Conservation (phyloP, 2,888 invertebrate species). For the Parnassius glacialis region DNA sequence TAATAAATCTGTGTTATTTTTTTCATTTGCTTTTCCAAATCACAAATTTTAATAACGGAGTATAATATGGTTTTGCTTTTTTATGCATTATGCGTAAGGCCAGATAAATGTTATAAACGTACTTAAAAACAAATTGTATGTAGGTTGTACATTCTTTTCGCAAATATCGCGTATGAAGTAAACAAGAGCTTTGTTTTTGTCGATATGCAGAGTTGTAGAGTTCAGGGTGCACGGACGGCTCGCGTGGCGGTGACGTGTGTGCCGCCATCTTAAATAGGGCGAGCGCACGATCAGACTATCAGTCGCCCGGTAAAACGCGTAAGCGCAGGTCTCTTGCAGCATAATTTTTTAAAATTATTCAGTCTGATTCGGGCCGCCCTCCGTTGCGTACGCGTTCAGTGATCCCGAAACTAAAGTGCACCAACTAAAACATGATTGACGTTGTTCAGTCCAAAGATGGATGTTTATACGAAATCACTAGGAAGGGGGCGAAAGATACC, state of each 20-base stretch:
- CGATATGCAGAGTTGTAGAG: constrained; percentile 60
- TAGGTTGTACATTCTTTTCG: constrained; percentile 2
- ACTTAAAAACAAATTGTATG: not conserved
- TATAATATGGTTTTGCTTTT: not conserved
- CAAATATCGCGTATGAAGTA: constrained; percentile 38
- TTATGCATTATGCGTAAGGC: not conserved
- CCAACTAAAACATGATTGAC: constrained; percentile 63
- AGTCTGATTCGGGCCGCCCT: constrained; percentile 51
- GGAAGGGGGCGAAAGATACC: constrained; percentile 83
- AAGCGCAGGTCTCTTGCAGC: constrained; percentile 44
- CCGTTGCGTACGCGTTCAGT: constrained; percentile 49
- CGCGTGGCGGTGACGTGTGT: constrained; percentile 76
- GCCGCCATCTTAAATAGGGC: constrained; percentile 76
- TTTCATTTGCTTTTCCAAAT: too few species aligned
- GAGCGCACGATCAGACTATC: constrained; percentile 81
- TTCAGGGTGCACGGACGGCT: constrained; percentile 68
- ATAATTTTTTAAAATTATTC: constrained; percentile 35
- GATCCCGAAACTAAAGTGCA: constrained; percentile 47
- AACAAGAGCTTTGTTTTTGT: constrained; percentile 60
- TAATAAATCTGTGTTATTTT: too few species aligned
- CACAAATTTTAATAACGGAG: too few species aligned
- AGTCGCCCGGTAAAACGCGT: constrained; percentile 79
- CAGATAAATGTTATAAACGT: constrained; percentile 1
- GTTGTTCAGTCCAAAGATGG: constrained; percentile 73
- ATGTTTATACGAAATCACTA: constrained; percentile 85